Conservation (phyloP, 2,113 vertebrate genomes). For the Semnornis frantzii region DNA sequence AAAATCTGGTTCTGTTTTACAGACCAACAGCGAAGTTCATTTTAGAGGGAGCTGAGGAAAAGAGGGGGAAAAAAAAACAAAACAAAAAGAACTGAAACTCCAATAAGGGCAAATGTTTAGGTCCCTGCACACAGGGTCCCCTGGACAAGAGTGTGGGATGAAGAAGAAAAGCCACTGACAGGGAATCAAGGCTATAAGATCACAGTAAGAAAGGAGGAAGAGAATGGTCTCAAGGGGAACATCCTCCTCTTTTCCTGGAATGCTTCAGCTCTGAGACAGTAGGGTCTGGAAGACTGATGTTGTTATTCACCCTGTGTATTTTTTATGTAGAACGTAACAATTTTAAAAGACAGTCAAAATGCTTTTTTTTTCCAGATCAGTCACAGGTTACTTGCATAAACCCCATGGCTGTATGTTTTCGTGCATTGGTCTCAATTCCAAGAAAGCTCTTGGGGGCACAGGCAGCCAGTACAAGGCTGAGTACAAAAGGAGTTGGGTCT, state of each 20-base stretch:
- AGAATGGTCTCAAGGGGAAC: neutral
- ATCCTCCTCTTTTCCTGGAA: neutral
- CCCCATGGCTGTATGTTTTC: neutral
- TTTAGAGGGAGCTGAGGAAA: neutral
- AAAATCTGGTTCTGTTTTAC: neutral
- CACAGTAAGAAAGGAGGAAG: neutral
- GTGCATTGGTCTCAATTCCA: neutral
- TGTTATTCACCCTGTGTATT: neutral
- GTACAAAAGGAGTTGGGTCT: neutral
- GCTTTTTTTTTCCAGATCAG: neutral
- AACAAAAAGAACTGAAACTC: neutral
- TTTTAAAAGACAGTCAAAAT: neutral
- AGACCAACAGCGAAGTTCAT: neutral
- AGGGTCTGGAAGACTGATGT: neutral
- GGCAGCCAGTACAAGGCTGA: neutral
- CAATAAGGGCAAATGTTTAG: neutral
- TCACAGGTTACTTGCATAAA: neutral
- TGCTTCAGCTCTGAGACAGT: rapidly evolving
- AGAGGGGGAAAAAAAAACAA: neutral
- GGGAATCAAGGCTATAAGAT: neutral
- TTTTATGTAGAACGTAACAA: neutral
- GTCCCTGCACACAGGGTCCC: neutral
- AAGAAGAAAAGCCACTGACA: neutral
- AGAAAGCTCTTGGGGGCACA: neutral
- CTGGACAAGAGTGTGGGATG: neutral